Conservation (phyloP, 1,140 invertebrate species). For the Drosophila ironensis region DNA sequence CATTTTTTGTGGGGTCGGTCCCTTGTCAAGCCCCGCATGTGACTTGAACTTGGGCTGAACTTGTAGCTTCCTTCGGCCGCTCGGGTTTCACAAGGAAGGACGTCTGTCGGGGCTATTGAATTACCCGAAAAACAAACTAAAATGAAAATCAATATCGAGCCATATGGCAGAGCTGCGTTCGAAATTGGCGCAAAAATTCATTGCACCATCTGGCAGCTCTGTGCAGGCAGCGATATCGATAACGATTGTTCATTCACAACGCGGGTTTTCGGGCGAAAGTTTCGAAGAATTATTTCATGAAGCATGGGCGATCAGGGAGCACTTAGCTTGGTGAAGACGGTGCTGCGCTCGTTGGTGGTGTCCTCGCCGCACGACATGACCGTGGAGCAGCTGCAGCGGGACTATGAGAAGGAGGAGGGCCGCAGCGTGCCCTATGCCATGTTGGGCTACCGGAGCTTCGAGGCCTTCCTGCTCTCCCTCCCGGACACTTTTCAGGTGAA, state of each 20-base stretch:
- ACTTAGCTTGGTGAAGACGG: constrained; percentile 33
- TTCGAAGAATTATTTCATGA: not conserved
- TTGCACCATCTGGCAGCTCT: constrained; percentile 21
- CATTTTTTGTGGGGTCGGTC: constrained; percentile 36
- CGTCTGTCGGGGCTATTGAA: constrained; percentile 36
- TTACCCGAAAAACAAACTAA: constrained; percentile 32
- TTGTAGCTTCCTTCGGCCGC: constrained; percentile 65
- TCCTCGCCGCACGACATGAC: constrained; percentile 54
- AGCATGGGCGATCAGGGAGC: not conserved
- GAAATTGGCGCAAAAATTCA: constrained; percentile 11
- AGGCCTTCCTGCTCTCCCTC: constrained; percentile 57
- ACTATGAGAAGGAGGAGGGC: constrained; percentile 58
- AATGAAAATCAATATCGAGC: constrained; percentile 20
- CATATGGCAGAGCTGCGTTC: constrained; percentile 28
- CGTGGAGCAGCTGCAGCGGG: constrained; percentile 43
- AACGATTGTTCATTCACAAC: too few species aligned
- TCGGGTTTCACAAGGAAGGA: constrained; percentile 67
- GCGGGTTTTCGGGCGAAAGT: not conserved
- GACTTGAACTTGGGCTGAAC: constrained; percentile 63
- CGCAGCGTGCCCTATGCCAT: constrained; percentile 33
- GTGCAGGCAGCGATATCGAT: not conserved
- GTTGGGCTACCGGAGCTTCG: constrained; percentile 53
- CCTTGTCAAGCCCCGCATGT: constrained; percentile 52
- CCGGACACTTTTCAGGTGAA: constrained; percentile 55
- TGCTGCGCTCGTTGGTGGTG: constrained; percentile 63